Conservation (phyloP, 2,888 invertebrate genomes). For the Stratiomys singularior region DNA sequence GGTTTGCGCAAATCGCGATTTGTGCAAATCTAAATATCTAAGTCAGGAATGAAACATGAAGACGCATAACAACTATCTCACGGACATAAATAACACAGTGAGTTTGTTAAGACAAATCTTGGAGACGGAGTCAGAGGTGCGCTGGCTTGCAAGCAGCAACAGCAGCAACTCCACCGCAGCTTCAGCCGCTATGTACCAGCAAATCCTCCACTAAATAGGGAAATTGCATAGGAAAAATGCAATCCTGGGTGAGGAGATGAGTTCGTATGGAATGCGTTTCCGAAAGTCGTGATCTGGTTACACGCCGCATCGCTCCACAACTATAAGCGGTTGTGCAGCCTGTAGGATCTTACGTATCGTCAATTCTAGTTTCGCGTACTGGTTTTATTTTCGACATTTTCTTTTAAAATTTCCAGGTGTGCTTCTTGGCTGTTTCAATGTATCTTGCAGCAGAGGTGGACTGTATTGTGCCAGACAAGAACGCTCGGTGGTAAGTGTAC, state of each 20-base stretch:
- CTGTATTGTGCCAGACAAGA: too few relatives aligned
- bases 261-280: slow-evolving; percentile 40
- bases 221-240: slow-evolving; percentile 36
- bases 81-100: slow-evolving; percentile 42
- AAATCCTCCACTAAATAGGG: slow-evolving; percentile 3
- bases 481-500: too few relatives aligned
- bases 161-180: not conserved
- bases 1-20: slow-evolving; percentile 44
- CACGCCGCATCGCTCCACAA: slow-evolving; percentile 20
- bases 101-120: slow-evolving; percentile 39
- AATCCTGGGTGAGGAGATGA: slow-evolving; percentile 29
- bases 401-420: slow-evolving; percentile 36
- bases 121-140: slow-evolving; percentile 17
- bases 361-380: slow-evolving; percentile 22
- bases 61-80: slow-evolving; percentile 46
- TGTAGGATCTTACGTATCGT: not conserved
- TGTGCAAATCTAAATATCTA: slow-evolving; percentile 41
- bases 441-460: too few relatives aligned
- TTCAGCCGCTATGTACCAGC: slow-evolving; percentile 10
- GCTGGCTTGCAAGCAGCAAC: not conserved
- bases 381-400: not conserved
- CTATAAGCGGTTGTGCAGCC: not conserved
- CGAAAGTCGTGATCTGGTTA: slow-evolving; percentile 43
- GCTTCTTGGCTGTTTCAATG: not conserved
- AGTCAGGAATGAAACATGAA: slow-evolving; percentile 30